Evolutionary conservation across 2,113 vertebrate species (phyloP).

Genomic region (Platysteira castanea): DNA sequence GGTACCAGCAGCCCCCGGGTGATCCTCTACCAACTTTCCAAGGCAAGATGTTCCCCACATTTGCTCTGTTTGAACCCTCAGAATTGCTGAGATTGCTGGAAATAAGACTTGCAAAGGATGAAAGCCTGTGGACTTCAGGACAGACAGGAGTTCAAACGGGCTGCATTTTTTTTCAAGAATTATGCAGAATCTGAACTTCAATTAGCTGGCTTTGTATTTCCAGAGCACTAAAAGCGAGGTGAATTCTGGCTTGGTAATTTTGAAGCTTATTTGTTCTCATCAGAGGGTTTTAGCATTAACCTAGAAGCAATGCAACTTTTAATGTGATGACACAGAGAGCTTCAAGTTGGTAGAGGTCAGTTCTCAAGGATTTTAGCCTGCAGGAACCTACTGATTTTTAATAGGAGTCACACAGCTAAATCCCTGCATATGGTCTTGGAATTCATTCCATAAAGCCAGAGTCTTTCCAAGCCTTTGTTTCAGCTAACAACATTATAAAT

Average conservation of each 20-base stretch:
- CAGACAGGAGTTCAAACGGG: background rate
- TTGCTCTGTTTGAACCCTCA: background rate
- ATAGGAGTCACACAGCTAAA: background rate
- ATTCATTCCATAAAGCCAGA: constrained; percentile 18
- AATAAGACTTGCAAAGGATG: background rate
- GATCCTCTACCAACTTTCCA: background rate
- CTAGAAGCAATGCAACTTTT: background rate
- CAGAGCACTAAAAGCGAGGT: background rate
- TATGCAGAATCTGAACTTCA: background rate
- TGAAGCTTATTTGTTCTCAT: background rate
- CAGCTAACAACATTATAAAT: constrained; percentile 43
- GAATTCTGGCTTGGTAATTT: background rate
- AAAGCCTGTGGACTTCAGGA: background rate
- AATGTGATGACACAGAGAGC: background rate
- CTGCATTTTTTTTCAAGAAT: background rate
- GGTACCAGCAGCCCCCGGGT: background rate
- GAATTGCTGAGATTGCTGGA: background rate
- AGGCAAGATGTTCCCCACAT: background rate
- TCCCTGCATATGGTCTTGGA: background rate
- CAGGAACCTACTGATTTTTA: background rate
- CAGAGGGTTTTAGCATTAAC: background rate
- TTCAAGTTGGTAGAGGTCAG: background rate
- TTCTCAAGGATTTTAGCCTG: constrained; percentile 28
- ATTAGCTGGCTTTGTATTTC: background rate
- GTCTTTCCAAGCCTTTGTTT: background rate